Evolutionary conservation across 2,888 invertebrate species (phyloP).

Genomic region (Acanthacorydalis orientalis): DNA sequence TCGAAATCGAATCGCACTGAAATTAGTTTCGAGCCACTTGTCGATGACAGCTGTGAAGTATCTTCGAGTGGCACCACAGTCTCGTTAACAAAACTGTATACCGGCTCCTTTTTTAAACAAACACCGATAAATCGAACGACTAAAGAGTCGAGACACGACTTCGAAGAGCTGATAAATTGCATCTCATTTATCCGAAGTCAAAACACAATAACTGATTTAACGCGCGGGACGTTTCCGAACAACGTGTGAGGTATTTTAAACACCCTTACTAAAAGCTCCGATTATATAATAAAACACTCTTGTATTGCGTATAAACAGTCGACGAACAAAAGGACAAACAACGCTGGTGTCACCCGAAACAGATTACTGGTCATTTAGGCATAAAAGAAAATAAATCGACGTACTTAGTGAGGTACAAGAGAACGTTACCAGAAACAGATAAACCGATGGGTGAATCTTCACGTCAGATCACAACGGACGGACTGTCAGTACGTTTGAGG

Average conservation of each 20-base stretch:
- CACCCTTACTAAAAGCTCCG: background rate
- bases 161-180: slow-evolving; percentile 19
- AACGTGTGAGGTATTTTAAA: background rate
- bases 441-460: background rate
- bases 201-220: slow-evolving; percentile 2
- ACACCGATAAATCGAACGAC: slow-evolving; percentile 6
- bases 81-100: background rate
- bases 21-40: background rate
- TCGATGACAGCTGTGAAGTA: background rate
- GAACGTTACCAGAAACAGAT: background rate
- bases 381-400: slow-evolving; percentile 28
- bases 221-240: background rate
- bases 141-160: slow-evolving; percentile 6
- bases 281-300: slow-evolving; percentile 4
- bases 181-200: slow-evolving; percentile 18
- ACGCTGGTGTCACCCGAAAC: slow-evolving; percentile 12
- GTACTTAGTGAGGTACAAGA: slow-evolving; percentile 15
- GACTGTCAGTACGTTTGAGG: too few relatives aligned
- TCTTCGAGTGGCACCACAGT: background rate
- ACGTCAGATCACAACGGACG: too few relatives aligned
- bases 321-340: background rate
- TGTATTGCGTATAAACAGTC: slow-evolving; percentile 2
- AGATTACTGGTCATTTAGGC: slow-evolving; percentile 24
- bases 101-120: slow-evolving; percentile 7
- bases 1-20: background rate